phyloP scores from a whole-genome alignment of 2,113 vertebrate species.

The Gymnarchus niloticus region DNA sequence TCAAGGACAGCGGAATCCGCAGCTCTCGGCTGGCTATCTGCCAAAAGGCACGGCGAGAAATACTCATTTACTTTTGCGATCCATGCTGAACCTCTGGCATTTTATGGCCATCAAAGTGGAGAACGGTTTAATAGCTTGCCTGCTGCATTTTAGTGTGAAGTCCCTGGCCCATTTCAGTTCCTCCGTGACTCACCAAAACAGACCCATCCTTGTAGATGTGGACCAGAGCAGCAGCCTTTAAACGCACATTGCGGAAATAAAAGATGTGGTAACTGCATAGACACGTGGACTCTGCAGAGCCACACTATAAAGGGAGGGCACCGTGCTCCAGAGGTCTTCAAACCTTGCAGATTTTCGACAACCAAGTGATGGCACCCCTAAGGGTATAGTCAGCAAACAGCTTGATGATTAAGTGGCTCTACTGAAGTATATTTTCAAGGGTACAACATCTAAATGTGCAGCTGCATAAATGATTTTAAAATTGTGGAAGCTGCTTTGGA shows the following conservation, averaged over 20 bases:
- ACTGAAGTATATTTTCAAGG: no score
- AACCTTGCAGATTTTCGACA: not conserved
- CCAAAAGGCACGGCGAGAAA: constrained; percentile 23
- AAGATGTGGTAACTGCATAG: not conserved
- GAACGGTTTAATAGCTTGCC: constrained; percentile 41
- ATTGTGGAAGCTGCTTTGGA: no score
- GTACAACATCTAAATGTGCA: no score
- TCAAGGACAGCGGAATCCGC: constrained; percentile 62
- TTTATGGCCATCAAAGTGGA: not conserved
- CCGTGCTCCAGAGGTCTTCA: not conserved
- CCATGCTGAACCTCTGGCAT: not conserved
- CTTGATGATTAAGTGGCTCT: not conserved
- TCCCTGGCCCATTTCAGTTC: constrained; percentile 77
- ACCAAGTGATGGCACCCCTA: not conserved
- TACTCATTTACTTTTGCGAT: not conserved
- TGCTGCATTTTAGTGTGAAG: constrained; percentile 78
- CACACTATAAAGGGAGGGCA: not conserved
- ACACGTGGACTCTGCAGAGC: not conserved
- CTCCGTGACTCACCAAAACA: constrained; percentile 71
- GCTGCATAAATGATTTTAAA: no score
- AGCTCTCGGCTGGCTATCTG: constrained; percentile 81
- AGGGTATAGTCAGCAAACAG: not conserved
- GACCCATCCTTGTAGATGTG: constrained; percentile 78
- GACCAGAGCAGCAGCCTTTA: constrained; percentile 70
- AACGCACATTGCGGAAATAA: constrained; percentile 6